Conservation (phyloP, 1,140 invertebrate genomes). For the Eumeta japonica region DNA sequence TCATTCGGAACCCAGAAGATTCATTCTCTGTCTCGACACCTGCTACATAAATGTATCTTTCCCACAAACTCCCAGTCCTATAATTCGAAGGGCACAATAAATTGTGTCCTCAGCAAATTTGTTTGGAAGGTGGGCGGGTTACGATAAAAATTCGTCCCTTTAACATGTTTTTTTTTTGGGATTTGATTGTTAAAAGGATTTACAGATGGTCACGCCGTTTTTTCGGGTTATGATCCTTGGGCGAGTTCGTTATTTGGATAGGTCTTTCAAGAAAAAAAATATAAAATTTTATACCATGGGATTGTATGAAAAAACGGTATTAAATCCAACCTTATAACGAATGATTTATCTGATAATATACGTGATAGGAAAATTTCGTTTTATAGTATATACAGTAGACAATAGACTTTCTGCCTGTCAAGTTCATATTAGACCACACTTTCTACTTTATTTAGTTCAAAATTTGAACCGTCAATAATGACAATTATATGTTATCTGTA, state of each 20-base stretch:
- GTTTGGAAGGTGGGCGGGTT: conserved; percentile 41
- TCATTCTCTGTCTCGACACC: too few species aligned
- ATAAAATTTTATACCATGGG: too few species aligned
- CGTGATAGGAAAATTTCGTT: too few species aligned
- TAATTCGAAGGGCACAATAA: conserved; percentile 33
- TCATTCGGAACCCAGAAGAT: conserved; percentile 12
- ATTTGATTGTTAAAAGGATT: conserved; percentile 13
- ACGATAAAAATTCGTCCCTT: too few species aligned
- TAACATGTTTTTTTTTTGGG: too few species aligned
- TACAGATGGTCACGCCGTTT: conserved; percentile 15
- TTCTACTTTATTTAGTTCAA: too few species aligned
- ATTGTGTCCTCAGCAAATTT: conserved; percentile 44
- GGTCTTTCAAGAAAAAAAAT: conserved; percentile 2
- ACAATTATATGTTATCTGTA: too few species aligned
- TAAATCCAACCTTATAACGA: not conserved
- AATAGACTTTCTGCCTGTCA: conserved; percentile 10
- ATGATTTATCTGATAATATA: conserved; percentile 1
- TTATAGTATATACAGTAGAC: not conserved
- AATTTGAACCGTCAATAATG: too few species aligned
- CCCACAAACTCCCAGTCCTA: conserved; percentile 21
- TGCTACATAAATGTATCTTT: too few species aligned
- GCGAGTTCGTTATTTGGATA: conserved; percentile 6
- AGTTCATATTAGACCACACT: too few species aligned
- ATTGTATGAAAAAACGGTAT: not conserved
- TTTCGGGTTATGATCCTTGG: conserved; percentile 5